Evolutionary conservation across 2,797 vertebrate species (phyloP), one percentile per base, ranked within the genome.

Genomic region (Lithobates pipiens): DNA sequence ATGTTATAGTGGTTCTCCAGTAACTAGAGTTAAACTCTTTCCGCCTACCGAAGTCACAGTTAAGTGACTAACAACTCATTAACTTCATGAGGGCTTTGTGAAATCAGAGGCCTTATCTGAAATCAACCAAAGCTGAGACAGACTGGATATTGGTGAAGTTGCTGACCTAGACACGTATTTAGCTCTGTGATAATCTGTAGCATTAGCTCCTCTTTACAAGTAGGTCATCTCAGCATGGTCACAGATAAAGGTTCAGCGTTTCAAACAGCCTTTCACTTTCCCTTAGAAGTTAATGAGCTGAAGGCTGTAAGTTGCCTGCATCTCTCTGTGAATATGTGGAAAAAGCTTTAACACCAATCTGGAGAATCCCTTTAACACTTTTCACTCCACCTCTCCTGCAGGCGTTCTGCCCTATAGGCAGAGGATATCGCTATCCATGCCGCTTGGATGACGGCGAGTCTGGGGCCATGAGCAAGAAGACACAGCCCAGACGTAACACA

Each of bases 341-440:
- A 65, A 65, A 65, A 23, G 21, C n/a, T 25, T 39, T 65, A 25
- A 23, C 61, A 1, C n/a, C 23, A 5, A 11, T 65, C 61, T 65
- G 61, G 21, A 65, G n/a, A 25, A 25, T 25, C 61, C 25, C 27
- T 46, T 87, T 87, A 87, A 87, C 36, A 21, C 74, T 61, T 83
- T 69, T 87, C 81, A 83, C 81, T 76, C 79, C 83, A n/a, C 74
- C 81, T 87, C 75, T 86, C 76, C 76, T 61, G 63, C 85, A 87
- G 85, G 85, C 81, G 15, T 87, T 87, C 63, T 54, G 80, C 25
- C 85, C 85, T 32, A 83, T 83, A 27, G 85, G 81, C 61, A 83
- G 81, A 76, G 85, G 85, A 67, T 71, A 83, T 68, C 69, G 85
- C 32, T 42, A 67, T 72, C 85, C 81, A n/a, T 83, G 76, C 63